Evolutionary conservation across 1,140 invertebrate genomes (phyloP).

Genomic region (Drosophila dunni): DNA sequence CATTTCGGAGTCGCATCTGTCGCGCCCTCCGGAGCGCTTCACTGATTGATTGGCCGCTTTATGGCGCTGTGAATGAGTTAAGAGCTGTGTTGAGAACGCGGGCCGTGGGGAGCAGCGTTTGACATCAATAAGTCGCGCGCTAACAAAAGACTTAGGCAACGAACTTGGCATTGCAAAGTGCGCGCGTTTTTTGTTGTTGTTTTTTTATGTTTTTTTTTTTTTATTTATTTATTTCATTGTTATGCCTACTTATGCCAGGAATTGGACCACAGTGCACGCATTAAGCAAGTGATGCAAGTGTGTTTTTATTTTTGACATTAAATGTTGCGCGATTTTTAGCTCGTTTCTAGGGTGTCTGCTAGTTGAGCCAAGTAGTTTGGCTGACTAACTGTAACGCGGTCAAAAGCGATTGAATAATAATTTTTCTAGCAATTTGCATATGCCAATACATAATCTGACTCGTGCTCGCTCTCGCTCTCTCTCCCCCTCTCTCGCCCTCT

Average conservation of each 20-base stretch:
- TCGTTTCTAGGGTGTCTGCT: no score
- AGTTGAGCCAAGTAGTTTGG: background rate
- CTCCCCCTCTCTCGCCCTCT: background rate
- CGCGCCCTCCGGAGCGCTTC: constrained; percentile 10
- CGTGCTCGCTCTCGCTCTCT: background rate
- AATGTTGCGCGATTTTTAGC: no score
- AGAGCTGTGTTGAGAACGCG: constrained; percentile 7
- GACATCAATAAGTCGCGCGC: constrained; percentile 42
- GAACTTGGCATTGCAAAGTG: constrained; percentile 62
- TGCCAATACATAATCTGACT: constrained; percentile 29
- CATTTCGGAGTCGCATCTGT: constrained; percentile 5
- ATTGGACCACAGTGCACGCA: constrained; percentile 49
- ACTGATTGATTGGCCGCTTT: constrained; percentile 49
- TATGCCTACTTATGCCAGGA: constrained; percentile 43
- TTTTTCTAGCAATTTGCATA: constrained; percentile 68
- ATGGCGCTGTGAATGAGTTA: constrained; percentile 39
- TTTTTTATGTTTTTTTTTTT: constrained; percentile 1
- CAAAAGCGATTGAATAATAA: constrained; percentile 60
- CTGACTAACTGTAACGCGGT: background rate
- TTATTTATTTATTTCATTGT: constrained; percentile 11
- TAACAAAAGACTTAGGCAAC: constrained; percentile 59
- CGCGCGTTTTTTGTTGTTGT: constrained; percentile 3
- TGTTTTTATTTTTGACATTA: constrained; percentile 27
- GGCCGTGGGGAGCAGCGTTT: constrained; percentile 19
- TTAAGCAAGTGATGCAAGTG: constrained; percentile 30